Base-by-base conservation (phyloP, 2,113 vertebrate genomes). In the Megaptera novaeangliae region DNA sequence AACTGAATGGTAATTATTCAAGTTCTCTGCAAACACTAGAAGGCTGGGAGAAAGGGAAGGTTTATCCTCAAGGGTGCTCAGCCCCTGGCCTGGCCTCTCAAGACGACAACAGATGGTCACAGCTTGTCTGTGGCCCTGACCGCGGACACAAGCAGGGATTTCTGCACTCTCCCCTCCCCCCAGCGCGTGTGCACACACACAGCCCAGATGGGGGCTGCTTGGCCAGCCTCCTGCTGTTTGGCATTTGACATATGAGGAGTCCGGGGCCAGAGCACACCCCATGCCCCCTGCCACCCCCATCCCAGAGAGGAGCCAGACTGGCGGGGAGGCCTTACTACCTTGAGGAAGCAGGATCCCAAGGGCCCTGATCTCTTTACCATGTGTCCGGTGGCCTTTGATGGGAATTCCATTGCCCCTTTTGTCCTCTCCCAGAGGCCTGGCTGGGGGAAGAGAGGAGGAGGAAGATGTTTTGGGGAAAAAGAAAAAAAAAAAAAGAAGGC, bases 111-210 rank as follows among this genome's bases (percentile, higher is more conserved):
- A 99, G 99, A 99, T 99, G 99, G 98, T 96, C 86, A 94, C 95
- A 97, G 98, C 98, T 98, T 98, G 98, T 98, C 98, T 99, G 98
- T 98, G 96, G 97, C 98, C 97, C 98, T 94, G 97, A 96, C 98
- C 92, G 55, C 83, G 44, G 96, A 87, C 97, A 95, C 94, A 98
- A 97, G 25, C 96, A 98, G 98, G 97, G 98, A 98, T 98, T 98
- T 98, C 98, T 98, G 96, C 41, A 95, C 95, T 95, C n/a, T 44
- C 91, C 94, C 97, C 72, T 86, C 94, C 96, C 68, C 93, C 94
- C 34, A 63, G 86, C 0, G 7, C 1, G 7, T 39, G 55, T 57
- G 41, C 0, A 14, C 63, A 78, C 81, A 97, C 75, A 95, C 36
- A 11, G 95, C 97, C 98, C 99, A 99, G 98, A 99, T 99, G 98